Evolutionary conservation across 30 jellyfish, hydroid and myxozoan species (phyloP), one percentile per base, ranked within the genome.

Genomic region (Aurelia sp.): DNA sequence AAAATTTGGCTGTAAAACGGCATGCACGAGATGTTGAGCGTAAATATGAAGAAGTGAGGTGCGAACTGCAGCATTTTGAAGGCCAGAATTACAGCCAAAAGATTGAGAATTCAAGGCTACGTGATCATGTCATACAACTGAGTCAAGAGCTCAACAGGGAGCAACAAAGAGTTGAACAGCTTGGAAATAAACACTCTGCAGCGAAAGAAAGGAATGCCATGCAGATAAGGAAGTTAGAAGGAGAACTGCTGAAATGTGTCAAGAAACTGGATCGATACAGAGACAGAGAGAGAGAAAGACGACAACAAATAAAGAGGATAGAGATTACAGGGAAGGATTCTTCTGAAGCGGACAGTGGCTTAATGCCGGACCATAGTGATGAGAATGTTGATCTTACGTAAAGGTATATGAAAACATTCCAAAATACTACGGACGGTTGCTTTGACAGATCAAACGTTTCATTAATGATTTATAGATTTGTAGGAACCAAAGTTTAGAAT

Each of bases 341-440:
- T 0, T 84, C 93, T 11, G 93, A 84, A 27, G 93, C 93, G 4
- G 93, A 84, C 71, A 84, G 93, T 62, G 93, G 93, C 86, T 74
- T 84, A 18, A 66, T 84, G 62, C 86, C 86, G 63, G 93, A 84
- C 62, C 93, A 84, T 16, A 84, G 86, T 59, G 93, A 84, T 11
- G 93, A 84, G 65, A 57, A 57, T 59, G 66, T 84, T 10, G 87
- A 84, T 48, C 71, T 84, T 20, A 84, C 86, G 48, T 73, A 23
- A 73, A 17, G 59, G 44, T 33, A 19, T 51, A 50, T 44, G 3
- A 64, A 64, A 64, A 16, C 41, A 21, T 13, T 4, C 35, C 55
- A n/a, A 64, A 64, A 64, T 18, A 21, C 74, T 20, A 3, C 21
- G 8, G 11, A 44, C 10, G 16, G 27, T 5, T 44, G 55, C 13